A percentile compares a stretch with the other conserved stretches of the same genome.
Conservation (phyloP, 2,797 vertebrate genomes). For the Champsocephalus esox region DNA sequence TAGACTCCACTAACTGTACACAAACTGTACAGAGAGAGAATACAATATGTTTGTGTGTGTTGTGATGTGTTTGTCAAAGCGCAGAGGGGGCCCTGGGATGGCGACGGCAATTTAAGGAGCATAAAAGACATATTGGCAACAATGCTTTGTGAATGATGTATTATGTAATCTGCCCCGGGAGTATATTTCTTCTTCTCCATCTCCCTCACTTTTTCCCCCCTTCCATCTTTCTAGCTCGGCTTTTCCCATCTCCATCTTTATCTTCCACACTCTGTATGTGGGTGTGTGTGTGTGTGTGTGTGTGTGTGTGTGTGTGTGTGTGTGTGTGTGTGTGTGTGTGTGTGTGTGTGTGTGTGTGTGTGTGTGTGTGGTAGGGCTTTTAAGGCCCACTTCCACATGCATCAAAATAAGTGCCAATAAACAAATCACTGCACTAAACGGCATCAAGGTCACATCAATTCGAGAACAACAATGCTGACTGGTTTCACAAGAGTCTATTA, state of each 20-base stretch:
- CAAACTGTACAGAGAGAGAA: constrained; percentile 82
- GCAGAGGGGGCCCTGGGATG: constrained; percentile 76
- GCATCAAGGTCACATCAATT: constrained; percentile 88
- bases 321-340: constrained; percentile 29
- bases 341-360: constrained; percentile 23
- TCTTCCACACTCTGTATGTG: constrained; percentile 48
- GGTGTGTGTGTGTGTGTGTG: constrained; percentile 30
- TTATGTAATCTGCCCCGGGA: constrained; percentile 84
- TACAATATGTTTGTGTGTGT: constrained; percentile 84
- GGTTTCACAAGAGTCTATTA: constrained; percentile 83
- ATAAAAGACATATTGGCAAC: constrained; percentile 84
- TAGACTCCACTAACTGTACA: constrained; percentile 85
- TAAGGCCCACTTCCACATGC: constrained; percentile 83
- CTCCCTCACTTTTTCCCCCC: constrained; percentile 73
- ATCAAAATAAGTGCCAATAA: constrained; percentile 88
- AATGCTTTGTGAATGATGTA: constrained; percentile 83
- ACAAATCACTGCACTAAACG: constrained; percentile 85
- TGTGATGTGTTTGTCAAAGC: constrained; percentile 84
- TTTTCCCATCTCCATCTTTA: constrained; percentile 71
- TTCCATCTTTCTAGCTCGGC: constrained; percentile 73
- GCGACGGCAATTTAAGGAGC: constrained; percentile 82
- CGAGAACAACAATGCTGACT: constrained; percentile 83
- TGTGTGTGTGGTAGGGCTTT: constrained; percentile 64
- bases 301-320: constrained; percentile 29
- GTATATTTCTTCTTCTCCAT: constrained; percentile 77